Conservation (phyloP, 1,140 invertebrate species). For the Neodiprion pinetum region DNA sequence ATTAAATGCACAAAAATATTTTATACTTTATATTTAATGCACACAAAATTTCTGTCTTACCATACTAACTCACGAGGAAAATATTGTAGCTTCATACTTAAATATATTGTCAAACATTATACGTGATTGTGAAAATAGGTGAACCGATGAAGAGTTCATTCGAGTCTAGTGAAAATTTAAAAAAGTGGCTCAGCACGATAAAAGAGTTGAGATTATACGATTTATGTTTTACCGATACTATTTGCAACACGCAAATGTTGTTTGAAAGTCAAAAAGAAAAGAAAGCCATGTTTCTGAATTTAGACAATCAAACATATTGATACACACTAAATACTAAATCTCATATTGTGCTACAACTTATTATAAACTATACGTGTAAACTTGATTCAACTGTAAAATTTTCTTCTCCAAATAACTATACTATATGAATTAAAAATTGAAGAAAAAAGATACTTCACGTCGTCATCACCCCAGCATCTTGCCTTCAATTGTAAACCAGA, state of each 20-base stretch:
- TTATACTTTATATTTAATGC: neutral
- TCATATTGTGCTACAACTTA: neutral
- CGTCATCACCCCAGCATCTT: neutral
- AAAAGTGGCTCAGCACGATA: too few species aligned
- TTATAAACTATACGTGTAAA: neutral
- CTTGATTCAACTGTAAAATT: neutral
- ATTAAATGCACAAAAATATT: neutral
- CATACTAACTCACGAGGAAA: neutral
- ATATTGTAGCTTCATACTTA: neutral
- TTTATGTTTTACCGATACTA: too few species aligned
- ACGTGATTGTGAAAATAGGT: too few species aligned
- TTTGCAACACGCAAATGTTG: neutral
- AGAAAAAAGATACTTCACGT: neutral
- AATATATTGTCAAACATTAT: too few species aligned
- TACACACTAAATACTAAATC: neutral
- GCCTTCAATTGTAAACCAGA: too few species aligned
- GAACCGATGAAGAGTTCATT: too few species aligned
- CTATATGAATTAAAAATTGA: neutral
- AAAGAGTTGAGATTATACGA: too few species aligned
- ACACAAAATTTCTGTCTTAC: neutral
- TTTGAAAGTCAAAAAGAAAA: neutral
- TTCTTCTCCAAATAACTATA: neutral
- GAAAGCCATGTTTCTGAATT: slow-evolving; percentile 5
- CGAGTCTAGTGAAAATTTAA: too few species aligned
- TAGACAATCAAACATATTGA: slow-evolving; percentile 3